Conservation (phyloP, 64 coral and sea anemone genomes). For the Porites australiensis region DNA sequence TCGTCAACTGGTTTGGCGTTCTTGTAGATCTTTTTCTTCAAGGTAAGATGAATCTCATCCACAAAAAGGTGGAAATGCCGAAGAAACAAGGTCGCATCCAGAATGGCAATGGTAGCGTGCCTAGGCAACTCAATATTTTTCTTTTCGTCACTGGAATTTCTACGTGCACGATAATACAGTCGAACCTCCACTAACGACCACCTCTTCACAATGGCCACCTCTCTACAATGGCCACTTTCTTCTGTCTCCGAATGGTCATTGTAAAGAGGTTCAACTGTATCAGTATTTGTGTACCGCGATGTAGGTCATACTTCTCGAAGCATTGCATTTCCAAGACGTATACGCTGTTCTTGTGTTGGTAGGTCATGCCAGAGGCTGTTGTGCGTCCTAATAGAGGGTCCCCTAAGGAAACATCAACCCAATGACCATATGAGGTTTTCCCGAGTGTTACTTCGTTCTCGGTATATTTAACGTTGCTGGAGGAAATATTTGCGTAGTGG, state of each 20-base stretch:
- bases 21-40: conserved; percentile 86
- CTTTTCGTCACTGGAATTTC: conserved; percentile 64
- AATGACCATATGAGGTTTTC: conserved; percentile 36
- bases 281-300: conserved; percentile 42
- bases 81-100: conserved; percentile 76
- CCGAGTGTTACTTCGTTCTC: not conserved
- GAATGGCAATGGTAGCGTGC: conserved; percentile 45
- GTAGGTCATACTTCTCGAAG: not conserved
- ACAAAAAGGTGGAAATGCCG: conserved; percentile 76
- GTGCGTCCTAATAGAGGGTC: conserved; percentile 16
- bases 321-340: conserved; percentile 40
- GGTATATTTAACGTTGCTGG: not conserved
- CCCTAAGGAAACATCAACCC: conserved; percentile 40
- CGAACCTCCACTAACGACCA: too few relatives aligned
- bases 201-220: too few relatives aligned
- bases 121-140: conserved; percentile 64
- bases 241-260: too few relatives aligned
- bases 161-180: not conserved
- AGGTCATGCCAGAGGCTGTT: conserved; percentile 50
- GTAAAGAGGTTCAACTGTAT: not conserved
- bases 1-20: conserved; percentile 55
- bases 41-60: conserved; percentile 60
- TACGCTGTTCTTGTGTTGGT: conserved; percentile 33
- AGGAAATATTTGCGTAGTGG: conserved; percentile 25
- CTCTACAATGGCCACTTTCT: too few relatives aligned